Percentiles rank a stretch among this genome's conserved stretches.
These are phyloP conservation scores for Mirza zaza DNA, from an alignment of 2,113 vertebrate species.

Conservation along the genomic window DNA sequence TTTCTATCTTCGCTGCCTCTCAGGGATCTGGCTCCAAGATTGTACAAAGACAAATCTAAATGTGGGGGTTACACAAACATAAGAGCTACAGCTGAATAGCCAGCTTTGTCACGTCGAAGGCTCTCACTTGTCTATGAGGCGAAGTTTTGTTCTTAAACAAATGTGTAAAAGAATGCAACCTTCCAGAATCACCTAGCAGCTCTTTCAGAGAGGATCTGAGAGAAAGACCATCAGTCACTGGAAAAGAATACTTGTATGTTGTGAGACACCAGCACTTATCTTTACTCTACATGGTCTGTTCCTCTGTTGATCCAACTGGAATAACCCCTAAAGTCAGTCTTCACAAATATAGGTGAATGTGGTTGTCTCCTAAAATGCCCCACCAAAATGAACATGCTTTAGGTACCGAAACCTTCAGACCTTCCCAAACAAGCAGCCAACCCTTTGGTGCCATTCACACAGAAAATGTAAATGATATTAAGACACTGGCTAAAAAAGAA, in stretches of 20 bases:
- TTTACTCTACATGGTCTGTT: neutral
- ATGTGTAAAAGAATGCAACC: neutral
- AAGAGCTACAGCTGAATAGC: neutral
- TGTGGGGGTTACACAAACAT: slow-evolving; percentile 12
- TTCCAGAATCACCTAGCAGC: slow-evolving; percentile 3
- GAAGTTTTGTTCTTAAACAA: slow-evolving; percentile 36
- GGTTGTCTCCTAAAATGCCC: neutral
- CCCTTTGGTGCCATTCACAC: neutral
- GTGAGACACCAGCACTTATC: neutral
- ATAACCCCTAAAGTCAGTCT: neutral
- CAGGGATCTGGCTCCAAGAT: neutral
- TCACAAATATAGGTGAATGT: neutral
- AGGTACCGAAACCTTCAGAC: neutral
- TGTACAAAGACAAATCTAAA: slow-evolving; percentile 21
- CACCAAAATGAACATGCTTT: rapidly evolving
- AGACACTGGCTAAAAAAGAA: neutral
- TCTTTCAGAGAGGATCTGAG: neutral
- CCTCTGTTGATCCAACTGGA: neutral
- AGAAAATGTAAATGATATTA: neutral
- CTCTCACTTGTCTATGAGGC: neutral
- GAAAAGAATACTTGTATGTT: neutral
- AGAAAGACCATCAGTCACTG: neutral
- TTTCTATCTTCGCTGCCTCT: neutral
- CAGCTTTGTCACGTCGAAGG: slow-evolving; percentile 34
- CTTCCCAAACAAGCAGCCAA: neutral